Percentiles rank a stretch among this genome's conserved stretches.
Evolutionary conservation across 2,888 invertebrate genomes (phyloP).

Genomic region (Drosophila mayaguana): DNA sequence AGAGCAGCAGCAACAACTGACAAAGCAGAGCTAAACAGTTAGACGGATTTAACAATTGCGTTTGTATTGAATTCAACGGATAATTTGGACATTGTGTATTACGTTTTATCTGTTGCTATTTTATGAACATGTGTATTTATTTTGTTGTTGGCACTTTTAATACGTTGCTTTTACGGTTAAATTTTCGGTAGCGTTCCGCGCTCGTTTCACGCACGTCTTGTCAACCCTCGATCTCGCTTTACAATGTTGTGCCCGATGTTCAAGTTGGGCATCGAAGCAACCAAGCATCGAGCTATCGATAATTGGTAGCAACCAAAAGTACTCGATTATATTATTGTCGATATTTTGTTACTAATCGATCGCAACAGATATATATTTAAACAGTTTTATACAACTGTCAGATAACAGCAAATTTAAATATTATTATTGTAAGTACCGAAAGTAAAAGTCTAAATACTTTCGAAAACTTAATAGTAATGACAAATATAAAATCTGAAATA

Average conservation of each 20-base stretch:
- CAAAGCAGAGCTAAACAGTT: conserved; percentile 34
- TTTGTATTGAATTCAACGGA: conserved; percentile 23
- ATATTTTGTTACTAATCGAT: background rate
- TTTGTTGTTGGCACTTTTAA: conserved; percentile 59
- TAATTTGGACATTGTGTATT: conserved; percentile 13
- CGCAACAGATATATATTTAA: background rate
- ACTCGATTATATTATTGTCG: conserved; percentile 9
- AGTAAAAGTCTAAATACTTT: too few relatives aligned
- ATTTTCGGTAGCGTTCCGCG: conserved; percentile 52
- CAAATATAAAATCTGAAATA: background rate
- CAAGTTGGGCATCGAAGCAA: conserved; percentile 6
- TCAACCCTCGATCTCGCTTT: conserved; percentile 56
- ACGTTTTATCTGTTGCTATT: conserved; percentile 25
- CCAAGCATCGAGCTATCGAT: conserved; percentile 20
- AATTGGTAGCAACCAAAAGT: background rate
- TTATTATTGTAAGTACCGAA: too few relatives aligned
- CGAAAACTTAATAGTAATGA: background rate
- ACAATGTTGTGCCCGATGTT: conserved; percentile 44
- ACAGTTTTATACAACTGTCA: background rate
- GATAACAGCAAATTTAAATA: background rate
- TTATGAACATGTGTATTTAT: conserved; percentile 31
- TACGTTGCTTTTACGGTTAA: conserved; percentile 51
- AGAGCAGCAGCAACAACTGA: conserved; percentile 25
- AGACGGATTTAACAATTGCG: conserved; percentile 37
- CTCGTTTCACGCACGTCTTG: conserved; percentile 68